Conservation (phyloP, 2,113 vertebrate species). For the Suricata suricatta region DNA sequence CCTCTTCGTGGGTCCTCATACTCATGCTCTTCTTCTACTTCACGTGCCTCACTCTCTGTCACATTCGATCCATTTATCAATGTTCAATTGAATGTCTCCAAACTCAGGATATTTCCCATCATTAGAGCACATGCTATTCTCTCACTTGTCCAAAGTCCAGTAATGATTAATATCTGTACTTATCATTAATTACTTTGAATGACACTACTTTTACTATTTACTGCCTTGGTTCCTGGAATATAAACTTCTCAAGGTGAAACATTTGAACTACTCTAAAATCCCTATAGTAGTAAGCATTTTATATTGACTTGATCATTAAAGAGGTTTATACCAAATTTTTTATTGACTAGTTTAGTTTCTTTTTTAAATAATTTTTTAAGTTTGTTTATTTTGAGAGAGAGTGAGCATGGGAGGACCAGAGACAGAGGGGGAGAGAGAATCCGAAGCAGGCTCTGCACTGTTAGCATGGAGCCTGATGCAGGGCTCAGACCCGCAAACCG, state of each 20-base stretch:
- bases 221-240: background rate
- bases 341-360: background rate
- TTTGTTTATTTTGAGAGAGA: too few species aligned
- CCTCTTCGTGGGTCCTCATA: background rate
- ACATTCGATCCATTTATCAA: background rate
- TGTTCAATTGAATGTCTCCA: background rate
- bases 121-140: background rate
- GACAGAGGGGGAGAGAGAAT: too few species aligned
- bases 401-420: too few species aligned
- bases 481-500: too few species aligned
- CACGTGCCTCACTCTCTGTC: background rate
- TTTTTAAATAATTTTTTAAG: too few species aligned
- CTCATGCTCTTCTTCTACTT: background rate
- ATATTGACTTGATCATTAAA: background rate
- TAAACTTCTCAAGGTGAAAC: constrained; percentile 9
- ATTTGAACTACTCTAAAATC: constrained; percentile 34
- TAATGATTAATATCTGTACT: background rate
- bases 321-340: background rate
- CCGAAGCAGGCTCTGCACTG: too few species aligned
- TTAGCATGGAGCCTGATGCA: too few species aligned
- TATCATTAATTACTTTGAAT: background rate
- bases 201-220: background rate
- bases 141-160: background rate
- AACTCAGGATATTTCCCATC: background rate
- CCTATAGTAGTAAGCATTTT: background rate